Conservation (phyloP, 2,888 invertebrate species). For the Chymomyza amoena region DNA sequence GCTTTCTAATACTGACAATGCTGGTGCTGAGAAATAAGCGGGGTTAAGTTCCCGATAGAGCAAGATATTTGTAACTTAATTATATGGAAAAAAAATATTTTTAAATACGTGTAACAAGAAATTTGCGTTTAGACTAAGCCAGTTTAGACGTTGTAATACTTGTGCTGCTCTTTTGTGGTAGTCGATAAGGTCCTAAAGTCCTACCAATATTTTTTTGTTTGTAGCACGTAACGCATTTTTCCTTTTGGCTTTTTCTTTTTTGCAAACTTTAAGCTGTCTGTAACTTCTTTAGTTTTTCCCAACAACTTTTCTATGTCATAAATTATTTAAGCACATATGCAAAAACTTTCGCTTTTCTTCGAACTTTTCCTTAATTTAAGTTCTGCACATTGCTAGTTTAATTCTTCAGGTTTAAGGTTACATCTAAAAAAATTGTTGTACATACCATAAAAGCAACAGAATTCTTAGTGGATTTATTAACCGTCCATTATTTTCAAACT, state of each 20-base stretch:
- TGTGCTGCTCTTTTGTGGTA: slow-evolving; percentile 18
- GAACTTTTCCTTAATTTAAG: slow-evolving; percentile 45
- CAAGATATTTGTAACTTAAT: slow-evolving; percentile 16
- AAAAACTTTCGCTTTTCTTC: slow-evolving; percentile 27
- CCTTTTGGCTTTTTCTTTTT: slow-evolving; percentile 20
- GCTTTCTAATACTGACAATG: slow-evolving; percentile 89
- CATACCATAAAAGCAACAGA: slow-evolving; percentile 43
- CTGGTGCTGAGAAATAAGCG: slow-evolving; percentile 89
- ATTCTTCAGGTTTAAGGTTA: slow-evolving; percentile 59
- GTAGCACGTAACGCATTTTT: slow-evolving; percentile 1
- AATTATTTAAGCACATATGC: slow-evolving; percentile 68
- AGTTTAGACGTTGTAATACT: slow-evolving; percentile 51
- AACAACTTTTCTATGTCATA: slow-evolving; percentile 48
- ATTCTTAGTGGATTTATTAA: slow-evolving; percentile 22
- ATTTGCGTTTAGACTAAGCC: slow-evolving; percentile 46
- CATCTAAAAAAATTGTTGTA: slow-evolving; percentile 67
- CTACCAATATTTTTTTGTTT: slow-evolving; percentile 26
- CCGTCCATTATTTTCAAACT: slow-evolving; percentile 40
- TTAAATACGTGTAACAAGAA: slow-evolving; percentile 35
- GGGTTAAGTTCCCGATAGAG: slow-evolving; percentile 80
- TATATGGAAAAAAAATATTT: slow-evolving; percentile 38
- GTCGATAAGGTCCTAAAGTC: slow-evolving; percentile 36
- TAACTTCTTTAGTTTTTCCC: slow-evolving; percentile 5
- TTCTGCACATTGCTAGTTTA: slow-evolving; percentile 52
- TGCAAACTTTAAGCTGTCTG: slow-evolving; percentile 10